phyloP scores from a whole-genome alignment of 2,797 vertebrate species.

The Arremon brunneinucha region DNA sequence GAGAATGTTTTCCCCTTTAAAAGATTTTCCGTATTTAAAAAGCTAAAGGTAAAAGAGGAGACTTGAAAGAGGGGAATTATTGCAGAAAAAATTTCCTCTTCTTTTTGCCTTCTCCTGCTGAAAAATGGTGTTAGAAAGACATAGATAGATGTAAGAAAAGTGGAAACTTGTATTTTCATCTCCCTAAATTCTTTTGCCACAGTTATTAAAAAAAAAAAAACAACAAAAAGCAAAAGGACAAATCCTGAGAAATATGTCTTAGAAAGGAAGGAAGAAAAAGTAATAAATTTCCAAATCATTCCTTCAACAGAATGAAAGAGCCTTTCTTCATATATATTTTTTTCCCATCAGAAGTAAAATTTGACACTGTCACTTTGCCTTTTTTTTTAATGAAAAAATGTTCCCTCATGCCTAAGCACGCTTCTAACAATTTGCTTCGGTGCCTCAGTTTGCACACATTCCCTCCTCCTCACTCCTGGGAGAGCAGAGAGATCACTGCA shows the following conservation, averaged over 20 bases:
- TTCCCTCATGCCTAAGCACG: neutral
- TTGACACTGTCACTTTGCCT: neutral
- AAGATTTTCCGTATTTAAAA: neutral
- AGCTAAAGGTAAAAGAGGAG: neutral
- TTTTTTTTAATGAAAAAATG: neutral
- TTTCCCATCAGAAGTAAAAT: neutral
- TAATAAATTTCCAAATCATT: neutral
- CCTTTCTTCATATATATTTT: neutral
- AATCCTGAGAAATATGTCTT: neutral
- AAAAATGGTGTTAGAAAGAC: neutral
- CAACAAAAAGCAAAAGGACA: neutral
- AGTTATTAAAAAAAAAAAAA: neutral
- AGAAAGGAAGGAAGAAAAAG: neutral
- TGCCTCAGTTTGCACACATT: neutral
- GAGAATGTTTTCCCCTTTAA: neutral
- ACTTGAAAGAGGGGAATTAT: neutral
- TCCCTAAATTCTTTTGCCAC: neutral
- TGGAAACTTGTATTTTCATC: neutral
- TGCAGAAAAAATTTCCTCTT: neutral
- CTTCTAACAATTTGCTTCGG: neutral
- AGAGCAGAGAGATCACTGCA: neutral
- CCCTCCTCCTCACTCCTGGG: neutral
- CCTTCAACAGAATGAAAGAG: neutral
- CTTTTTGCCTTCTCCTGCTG: neutral
- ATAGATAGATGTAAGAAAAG: neutral